These are phyloP conservation scores for Smutsia gigantea DNA, from an alignment of 2,797 vertebrate species.

Conservation along the genomic window DNA sequence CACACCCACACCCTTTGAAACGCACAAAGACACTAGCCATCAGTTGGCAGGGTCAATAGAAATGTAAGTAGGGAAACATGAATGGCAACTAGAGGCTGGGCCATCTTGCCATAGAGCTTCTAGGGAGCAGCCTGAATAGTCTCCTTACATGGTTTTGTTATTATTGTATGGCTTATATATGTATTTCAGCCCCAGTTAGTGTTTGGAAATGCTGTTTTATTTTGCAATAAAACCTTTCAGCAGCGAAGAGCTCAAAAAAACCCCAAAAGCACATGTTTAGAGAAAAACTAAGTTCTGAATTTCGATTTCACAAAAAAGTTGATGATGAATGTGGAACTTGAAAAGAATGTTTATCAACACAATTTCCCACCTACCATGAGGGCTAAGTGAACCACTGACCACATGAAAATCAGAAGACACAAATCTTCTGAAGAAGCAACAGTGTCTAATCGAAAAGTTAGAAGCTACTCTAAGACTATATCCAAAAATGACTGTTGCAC, in stretches of 20 bases:
- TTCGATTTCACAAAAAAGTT: constrained; percentile 16
- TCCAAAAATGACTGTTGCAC: background rate
- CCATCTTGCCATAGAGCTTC: background rate
- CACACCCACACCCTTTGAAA: background rate
- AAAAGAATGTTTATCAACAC: background rate
- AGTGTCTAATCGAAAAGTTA: background rate
- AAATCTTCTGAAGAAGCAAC: background rate
- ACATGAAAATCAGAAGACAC: background rate
- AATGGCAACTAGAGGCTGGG: background rate
- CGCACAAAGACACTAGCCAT: background rate
- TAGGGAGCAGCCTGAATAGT: background rate
- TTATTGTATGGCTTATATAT: background rate
- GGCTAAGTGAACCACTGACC: background rate
- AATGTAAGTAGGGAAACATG: background rate
- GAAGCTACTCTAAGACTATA: background rate
- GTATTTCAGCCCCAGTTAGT: background rate
- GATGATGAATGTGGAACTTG: background rate
- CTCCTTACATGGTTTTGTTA: background rate
- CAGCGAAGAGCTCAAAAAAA: background rate
- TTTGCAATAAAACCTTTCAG: background rate
- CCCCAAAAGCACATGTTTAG: background rate
- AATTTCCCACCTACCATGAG: background rate
- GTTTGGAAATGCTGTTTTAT: background rate
- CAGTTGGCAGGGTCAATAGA: background rate
- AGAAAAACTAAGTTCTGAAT: background rate